Percentiles rank a stretch among this genome's conserved stretches.
phyloP scores from a whole-genome alignment of 2,888 invertebrate species.

The Synanthedon formicaeformis region DNA sequence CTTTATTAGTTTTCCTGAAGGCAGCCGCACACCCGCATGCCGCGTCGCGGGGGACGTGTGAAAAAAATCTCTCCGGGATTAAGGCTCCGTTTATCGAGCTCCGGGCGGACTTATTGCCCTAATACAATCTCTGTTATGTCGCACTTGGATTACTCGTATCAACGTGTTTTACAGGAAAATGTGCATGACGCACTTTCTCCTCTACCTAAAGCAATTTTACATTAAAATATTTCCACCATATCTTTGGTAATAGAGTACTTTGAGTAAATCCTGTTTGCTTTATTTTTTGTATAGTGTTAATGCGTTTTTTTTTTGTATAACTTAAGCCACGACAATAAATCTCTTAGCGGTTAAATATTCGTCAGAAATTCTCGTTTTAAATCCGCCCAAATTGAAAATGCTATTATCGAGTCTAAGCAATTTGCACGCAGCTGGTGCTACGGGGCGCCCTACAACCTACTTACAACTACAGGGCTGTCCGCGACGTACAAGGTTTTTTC shows the following conservation, averaged over 20 bases:
- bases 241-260: too few relatives aligned
- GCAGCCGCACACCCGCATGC: constrained; percentile 24
- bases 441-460: constrained; percentile 16
- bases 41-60: constrained; percentile 55
- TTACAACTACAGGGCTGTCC: too few relatives aligned
- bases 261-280: too few relatives aligned
- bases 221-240: not conserved
- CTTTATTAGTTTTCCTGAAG: constrained; percentile 68
- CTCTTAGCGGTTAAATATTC: constrained; percentile 16
- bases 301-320: too few relatives aligned
- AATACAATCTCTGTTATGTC: constrained; percentile 68
- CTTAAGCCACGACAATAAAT: too few relatives aligned
- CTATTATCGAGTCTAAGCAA: constrained; percentile 65
- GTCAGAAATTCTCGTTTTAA: constrained; percentile 40
- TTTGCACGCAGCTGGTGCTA: constrained; percentile 63
- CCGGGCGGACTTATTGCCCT: constrained; percentile 56
- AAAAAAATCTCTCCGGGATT: constrained; percentile 59
- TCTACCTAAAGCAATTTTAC: not conserved
- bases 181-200: not conserved
- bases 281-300: too few relatives aligned
- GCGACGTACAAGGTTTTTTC: too few relatives aligned
- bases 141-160: constrained; percentile 55
- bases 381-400: constrained; percentile 66
- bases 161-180: constrained; percentile 30
- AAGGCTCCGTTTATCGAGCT: constrained; percentile 58